Conservation (phyloP, 2,113 vertebrate genomes). For the Thomomys bottae region DNA sequence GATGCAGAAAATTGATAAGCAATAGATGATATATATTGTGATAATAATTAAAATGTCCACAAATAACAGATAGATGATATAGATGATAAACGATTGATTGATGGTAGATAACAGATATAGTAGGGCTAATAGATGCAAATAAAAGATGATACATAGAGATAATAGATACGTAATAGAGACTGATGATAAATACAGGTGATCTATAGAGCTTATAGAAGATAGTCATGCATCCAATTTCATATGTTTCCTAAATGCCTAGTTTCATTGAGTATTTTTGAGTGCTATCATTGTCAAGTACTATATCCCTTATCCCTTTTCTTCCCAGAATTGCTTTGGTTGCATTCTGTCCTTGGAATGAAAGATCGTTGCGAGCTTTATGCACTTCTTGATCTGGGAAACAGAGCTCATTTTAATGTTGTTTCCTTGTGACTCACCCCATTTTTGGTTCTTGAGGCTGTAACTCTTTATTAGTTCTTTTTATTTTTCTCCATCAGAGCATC, state of each 20-base stretch:
- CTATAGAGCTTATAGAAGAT: too few species aligned
- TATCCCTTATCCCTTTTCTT: not conserved
- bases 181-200: too few species aligned
- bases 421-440: not conserved
- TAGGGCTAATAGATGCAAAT: too few species aligned
- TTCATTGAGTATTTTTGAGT: not conserved
- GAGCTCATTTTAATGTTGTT: not conserved
- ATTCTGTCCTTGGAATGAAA: not conserved
- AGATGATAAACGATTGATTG: too few species aligned
- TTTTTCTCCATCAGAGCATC: conserved; percentile 3
- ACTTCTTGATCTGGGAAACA: not conserved
- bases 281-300: not conserved
- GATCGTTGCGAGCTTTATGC: not conserved
- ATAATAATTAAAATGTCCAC: too few species aligned
- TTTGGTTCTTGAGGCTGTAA: not conserved
- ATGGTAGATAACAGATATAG: too few species aligned
- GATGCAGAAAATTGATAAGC: too few species aligned
- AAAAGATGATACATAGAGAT: too few species aligned
- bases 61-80: too few species aligned
- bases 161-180: too few species aligned
- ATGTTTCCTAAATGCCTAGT: too few species aligned
- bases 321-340: not conserved
- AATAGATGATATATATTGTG: too few species aligned
- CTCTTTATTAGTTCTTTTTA: not conserved
- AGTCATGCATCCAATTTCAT: not conserved